Base-by-base conservation (phyloP, 2,888 invertebrate genomes). In the Xanthia icteritia region DNA sequence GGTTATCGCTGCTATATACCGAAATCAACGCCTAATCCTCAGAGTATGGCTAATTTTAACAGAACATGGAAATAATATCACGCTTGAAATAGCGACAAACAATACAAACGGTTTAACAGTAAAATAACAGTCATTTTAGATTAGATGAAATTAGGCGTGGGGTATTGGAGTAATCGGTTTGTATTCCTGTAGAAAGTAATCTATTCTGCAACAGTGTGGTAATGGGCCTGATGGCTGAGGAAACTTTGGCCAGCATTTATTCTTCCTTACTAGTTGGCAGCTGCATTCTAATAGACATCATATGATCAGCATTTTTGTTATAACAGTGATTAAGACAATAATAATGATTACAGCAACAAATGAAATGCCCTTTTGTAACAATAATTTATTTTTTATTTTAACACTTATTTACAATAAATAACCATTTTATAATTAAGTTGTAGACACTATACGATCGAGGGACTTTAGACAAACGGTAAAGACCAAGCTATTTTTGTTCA, bases 41-140 rank as follows among this genome's bases (percentile, higher is more conserved):
- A 23, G 5, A 48, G 4, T 45, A 15, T 58, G 9, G 13, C 39
- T 65, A 48, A 72, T 65, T 42, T 61, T 20, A 77, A 17, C 0
- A 51, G 0, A 63, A 82, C 81, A 82, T 31, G 36, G 13, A 0
- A 15, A 15, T 15, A 82, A 82, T 82, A n/a, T 23, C 78, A 77
- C 61, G 81, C 13, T 82, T 51, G 5, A 5, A n/a, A 27, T 36
- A 69, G 4, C 8, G 0, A 56, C 42, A 73, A 48, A 42, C 17
- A 27, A n/a, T 9, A 63, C 15, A 48, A 58, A 54, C 9, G 8
- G 11, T 56, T 66, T 48, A 72, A 17, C n/a, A 64, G 58, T 61
- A 39, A 20, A n/a, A 0, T 6, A n/a, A 61, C 64, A 69, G 3
- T 73, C 58, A 82, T 77, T 69, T 36, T 1, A 15, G 13, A 77